phyloP scores from a whole-genome alignment of 1,140 invertebrate genomes.

The Cecropterus lyciades region DNA sequence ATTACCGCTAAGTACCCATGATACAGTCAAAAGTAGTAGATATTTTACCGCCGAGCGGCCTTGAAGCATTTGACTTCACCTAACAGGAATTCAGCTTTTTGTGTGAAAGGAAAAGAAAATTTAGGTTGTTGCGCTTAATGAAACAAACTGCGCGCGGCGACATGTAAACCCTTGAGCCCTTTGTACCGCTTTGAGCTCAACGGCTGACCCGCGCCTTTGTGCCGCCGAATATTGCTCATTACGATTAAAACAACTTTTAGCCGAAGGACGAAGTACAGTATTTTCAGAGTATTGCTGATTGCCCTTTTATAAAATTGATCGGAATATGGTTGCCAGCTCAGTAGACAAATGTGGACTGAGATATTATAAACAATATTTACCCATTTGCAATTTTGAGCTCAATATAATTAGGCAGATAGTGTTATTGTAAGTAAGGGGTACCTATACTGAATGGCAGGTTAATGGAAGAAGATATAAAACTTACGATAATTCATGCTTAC shows the following conservation, averaged over 20 bases:
- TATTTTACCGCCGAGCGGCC: background rate
- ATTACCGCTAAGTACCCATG: background rate
- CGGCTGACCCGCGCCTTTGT: conserved; percentile 71
- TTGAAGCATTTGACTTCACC: background rate
- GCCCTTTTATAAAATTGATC: background rate
- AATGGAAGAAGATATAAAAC: no score
- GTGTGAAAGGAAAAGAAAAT: conserved; percentile 71
- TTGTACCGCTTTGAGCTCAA: conserved; percentile 73
- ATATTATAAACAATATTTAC: no score
- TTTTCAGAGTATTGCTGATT: conserved; percentile 1
- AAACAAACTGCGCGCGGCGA: conserved; percentile 78
- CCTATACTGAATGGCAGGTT: no score
- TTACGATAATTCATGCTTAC: no score
- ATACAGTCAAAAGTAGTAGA: no score
- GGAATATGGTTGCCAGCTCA: no score
- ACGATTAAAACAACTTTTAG: conserved; percentile 70
- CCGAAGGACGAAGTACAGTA: conserved; percentile 17
- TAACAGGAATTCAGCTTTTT: conserved; percentile 57
- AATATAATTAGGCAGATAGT: no score
- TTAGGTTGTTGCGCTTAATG: conserved; percentile 73
- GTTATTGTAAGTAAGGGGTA: no score
- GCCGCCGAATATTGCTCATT: conserved; percentile 78
- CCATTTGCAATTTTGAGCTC: no score
- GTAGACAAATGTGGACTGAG: no score
- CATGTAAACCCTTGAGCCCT: conserved; percentile 79